A percentile compares a stretch with the other conserved stretches of the same genome.
These are phyloP conservation scores for Eretmodus cyanostictus DNA, from an alignment of 2,113 vertebrate species.

Conservation along the genomic window DNA sequence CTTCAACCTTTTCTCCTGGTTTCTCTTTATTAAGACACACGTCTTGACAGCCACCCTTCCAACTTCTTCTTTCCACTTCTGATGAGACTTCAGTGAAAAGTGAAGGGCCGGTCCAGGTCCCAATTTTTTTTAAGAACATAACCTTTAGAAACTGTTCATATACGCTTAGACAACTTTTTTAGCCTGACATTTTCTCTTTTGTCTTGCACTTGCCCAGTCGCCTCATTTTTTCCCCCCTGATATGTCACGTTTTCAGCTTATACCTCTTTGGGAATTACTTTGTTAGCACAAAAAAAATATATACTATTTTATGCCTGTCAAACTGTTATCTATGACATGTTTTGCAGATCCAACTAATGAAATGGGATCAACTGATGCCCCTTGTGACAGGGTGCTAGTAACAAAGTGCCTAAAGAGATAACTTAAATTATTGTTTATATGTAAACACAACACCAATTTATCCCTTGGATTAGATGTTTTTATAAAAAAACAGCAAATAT, in stretches of 20 bases:
- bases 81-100: not conserved
- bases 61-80: not conserved
- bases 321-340: not conserved
- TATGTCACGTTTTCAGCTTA: not conserved
- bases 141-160: not conserved
- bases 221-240: accelerated
- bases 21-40: not conserved
- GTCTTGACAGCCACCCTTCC: not conserved
- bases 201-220: not conserved
- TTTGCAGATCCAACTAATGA: not conserved
- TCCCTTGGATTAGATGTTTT: not conserved
- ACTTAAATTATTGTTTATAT: not conserved
- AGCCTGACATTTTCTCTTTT: not conserved
- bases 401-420: not conserved
- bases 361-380: not conserved
- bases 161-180: not conserved
- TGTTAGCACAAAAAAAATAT: not conserved
- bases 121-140: not conserved
- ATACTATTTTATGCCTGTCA: not conserved
- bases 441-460: not conserved
- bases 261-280: not conserved
- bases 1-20: not conserved
- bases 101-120: not conserved
- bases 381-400: not conserved
- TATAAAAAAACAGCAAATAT: not conserved